Evolutionary conservation across 2,797 vertebrate genomes (phyloP).

Genomic region (Acropternis orthonyx): DNA sequence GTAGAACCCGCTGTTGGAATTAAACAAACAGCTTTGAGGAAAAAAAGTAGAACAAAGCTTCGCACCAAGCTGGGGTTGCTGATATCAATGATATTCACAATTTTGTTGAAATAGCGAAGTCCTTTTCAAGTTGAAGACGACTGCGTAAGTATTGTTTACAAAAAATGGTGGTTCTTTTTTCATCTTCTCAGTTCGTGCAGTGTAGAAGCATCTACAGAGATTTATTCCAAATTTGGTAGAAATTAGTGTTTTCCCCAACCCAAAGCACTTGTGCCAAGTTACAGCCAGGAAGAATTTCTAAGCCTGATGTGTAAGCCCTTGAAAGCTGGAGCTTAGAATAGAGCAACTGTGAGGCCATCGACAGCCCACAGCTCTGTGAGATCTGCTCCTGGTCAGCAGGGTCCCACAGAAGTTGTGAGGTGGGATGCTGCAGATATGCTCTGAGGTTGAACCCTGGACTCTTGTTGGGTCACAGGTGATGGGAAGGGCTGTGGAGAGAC

Average conservation of each 20-base stretch:
- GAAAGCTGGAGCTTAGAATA: not conserved
- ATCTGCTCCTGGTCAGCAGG: not conserved
- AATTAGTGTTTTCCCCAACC: not conserved
- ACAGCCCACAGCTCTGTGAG: accelerated
- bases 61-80: not conserved
- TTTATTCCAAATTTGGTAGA: conserved; percentile 49
- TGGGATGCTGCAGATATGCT: accelerated
- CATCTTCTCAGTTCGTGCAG: not conserved
- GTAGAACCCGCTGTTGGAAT: not conserved
- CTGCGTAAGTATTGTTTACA: not conserved
- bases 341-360: not conserved
- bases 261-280: not conserved
- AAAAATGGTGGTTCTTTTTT: not conserved
- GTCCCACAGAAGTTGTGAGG: not conserved
- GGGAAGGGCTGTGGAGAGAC: not conserved
- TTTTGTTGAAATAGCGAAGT: not conserved
- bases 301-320: not conserved
- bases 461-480: not conserved
- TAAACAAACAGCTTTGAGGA: not conserved
- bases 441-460: not conserved
- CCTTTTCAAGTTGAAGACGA: not conserved
- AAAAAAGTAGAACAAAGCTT: not conserved
- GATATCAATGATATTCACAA: not conserved
- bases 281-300: not conserved
- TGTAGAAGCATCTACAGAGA: not conserved